A percentile compares a stretch with the other conserved stretches of the same genome.
Evolutionary conservation across 1,140 invertebrate genomes (phyloP).

Genomic region (Bombus sylvicola): DNA sequence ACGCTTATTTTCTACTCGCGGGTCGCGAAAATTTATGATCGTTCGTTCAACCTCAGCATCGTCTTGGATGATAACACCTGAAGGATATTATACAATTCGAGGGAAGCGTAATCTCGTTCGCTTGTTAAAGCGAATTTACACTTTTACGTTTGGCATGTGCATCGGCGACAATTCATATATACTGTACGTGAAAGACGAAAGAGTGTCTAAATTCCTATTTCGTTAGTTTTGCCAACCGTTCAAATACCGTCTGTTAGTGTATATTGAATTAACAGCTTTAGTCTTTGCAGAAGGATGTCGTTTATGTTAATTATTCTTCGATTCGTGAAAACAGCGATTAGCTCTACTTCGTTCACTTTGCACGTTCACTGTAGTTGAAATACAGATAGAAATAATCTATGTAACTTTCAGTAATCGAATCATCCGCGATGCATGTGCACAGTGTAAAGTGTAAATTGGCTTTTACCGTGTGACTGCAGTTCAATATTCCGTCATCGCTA

Average conservation of each 20-base stretch:
- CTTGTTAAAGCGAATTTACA: neutral
- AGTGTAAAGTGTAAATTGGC: neutral
- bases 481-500: neutral
- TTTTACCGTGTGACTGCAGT: neutral
- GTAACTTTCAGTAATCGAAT: neutral
- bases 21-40: constrained; percentile 22
- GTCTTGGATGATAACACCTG: neutral
- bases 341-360: neutral
- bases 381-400: neutral
- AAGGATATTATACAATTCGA: constrained; percentile 2
- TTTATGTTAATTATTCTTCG: neutral
- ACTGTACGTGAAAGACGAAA: too few species aligned
- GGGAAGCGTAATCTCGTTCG: neutral
- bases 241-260: too few species aligned
- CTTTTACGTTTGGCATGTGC: too few species aligned
- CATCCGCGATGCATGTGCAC: neutral
- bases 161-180: too few species aligned
- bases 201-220: too few species aligned
- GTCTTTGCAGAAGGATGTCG: too few species aligned
- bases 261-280: too few species aligned
- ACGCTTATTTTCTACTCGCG: constrained; percentile 4
- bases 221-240: too few species aligned
- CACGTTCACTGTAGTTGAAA: neutral
- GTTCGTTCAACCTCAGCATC: neutral
- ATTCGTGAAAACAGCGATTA: neutral